Conservation (phyloP, 2,113 vertebrate genomes). For the Myrmophylax atrothorax region DNA sequence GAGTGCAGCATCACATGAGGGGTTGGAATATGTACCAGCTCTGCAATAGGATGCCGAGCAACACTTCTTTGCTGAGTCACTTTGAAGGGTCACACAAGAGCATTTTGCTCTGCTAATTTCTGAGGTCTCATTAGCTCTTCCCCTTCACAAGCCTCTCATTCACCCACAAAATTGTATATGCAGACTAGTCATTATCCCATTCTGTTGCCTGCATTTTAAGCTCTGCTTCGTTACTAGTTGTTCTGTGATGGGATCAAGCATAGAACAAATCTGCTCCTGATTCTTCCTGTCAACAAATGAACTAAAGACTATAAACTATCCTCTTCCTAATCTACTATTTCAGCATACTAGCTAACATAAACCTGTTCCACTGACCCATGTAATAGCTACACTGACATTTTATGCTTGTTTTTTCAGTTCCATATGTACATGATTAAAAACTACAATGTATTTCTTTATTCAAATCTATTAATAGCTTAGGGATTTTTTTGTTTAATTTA, state of each 20-base stretch:
- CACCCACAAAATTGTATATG: neutral
- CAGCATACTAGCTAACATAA: constrained; percentile 49
- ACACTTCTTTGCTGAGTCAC: neutral
- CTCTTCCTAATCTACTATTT: constrained; percentile 31
- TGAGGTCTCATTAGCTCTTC: constrained; percentile 10
- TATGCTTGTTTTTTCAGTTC: constrained; percentile 42
- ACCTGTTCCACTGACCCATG: constrained; percentile 53
- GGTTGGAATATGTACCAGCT: neutral
- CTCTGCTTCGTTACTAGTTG: neutral
- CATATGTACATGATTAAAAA: constrained; percentile 71
- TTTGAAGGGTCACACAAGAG: neutral
- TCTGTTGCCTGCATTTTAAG: constrained; percentile 51
- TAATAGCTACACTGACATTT: constrained; percentile 61
- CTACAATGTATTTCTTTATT: constrained; percentile 63
- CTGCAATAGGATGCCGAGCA: neutral
- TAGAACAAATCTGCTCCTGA: constrained; percentile 65
- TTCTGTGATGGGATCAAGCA: constrained; percentile 46
- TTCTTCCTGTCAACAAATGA: constrained; percentile 71
- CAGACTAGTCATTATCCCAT: neutral
- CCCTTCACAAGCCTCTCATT: constrained; percentile 31
- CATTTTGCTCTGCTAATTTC: neutral
- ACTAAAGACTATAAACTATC: constrained; percentile 65
- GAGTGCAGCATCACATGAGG: neutral
- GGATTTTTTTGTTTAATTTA: neutral
- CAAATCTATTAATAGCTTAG: constrained; percentile 48